Evolutionary conservation across 1,140 invertebrate species (phyloP).

Genomic region (Dinoponera quadriceps): DNA sequence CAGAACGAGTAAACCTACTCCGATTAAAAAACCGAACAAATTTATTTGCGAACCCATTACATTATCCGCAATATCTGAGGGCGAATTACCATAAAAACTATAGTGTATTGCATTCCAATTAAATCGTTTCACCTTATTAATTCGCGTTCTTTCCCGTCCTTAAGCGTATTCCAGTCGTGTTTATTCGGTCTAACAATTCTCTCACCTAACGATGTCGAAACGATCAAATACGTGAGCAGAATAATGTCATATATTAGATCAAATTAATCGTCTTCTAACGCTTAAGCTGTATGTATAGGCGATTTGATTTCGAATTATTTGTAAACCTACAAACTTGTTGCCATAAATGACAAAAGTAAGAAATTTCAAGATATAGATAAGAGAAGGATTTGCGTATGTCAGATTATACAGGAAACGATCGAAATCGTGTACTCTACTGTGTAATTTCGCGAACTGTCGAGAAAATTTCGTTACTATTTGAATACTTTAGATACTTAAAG

Average conservation of each 20-base stretch:
- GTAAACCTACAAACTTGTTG: not conserved
- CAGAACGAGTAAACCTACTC: no score
- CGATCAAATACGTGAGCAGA: not conserved
- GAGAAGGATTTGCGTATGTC: not conserved
- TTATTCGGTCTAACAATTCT: not conserved
- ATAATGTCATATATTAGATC: not conserved
- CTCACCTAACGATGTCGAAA: constrained; percentile 5
- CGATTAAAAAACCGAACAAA: no score
- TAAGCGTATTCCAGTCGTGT: constrained; percentile 25
- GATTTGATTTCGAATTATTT: not conserved
- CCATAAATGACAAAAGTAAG: not conserved
- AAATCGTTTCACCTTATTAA: constrained; percentile 6
- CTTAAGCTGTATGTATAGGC: not conserved
- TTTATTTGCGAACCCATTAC: no score
- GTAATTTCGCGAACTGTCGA: constrained; percentile 16
- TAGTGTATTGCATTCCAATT: constrained; percentile 27
- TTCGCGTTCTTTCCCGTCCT: constrained; percentile 9
- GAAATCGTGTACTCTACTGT: not conserved
- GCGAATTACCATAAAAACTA: constrained; percentile 9
- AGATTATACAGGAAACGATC: constrained; percentile 13
- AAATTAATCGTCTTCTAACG: not conserved
- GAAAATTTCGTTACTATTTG: not conserved
- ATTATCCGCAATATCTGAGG: not conserved
- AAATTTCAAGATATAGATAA: constrained; percentile 7
- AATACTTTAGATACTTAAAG: not conserved